phyloP scores from a whole-genome alignment of 1,140 invertebrate genomes.

The Ditylenchus dipsaci region DNA sequence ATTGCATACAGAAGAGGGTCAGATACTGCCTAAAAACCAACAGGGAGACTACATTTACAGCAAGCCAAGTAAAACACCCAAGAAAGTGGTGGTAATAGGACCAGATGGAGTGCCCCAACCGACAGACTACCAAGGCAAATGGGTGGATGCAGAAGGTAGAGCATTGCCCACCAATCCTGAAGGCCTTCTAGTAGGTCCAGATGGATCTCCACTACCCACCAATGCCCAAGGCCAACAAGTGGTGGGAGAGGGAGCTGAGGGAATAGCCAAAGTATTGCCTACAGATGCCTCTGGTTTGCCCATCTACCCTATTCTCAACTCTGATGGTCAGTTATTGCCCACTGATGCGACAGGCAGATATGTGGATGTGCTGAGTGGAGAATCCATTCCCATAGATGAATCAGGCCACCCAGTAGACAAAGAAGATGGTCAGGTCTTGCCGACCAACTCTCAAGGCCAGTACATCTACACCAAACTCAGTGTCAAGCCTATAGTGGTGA shows the following conservation, averaged over 20 bases:
- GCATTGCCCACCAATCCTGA: conserved; percentile 22
- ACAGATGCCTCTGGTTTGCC: conserved; percentile 45
- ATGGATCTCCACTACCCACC: conserved; percentile 34
- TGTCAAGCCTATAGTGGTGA: conserved; percentile 8
- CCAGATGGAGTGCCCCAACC: conserved; percentile 36
- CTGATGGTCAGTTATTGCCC: conserved; percentile 34
- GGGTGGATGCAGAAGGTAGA: conserved; percentile 20
- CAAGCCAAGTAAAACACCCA: neutral
- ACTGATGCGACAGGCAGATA: conserved; percentile 25
- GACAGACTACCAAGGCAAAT: conserved; percentile 28
- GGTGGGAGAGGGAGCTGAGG: conserved; percentile 10
- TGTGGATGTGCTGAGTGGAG: conserved; percentile 22
- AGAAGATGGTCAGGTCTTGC: conserved; percentile 17
- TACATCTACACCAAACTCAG: conserved; percentile 6
- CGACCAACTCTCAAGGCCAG: conserved; percentile 6
- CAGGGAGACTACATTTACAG: conserved; percentile 33
- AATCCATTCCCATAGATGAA: conserved; percentile 27
- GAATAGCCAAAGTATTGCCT: conserved; percentile 2
- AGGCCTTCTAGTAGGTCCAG: conserved; percentile 24
- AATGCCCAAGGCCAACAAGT: conserved; percentile 24
- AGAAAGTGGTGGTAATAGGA: conserved; percentile 22
- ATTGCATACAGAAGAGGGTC: conserved; percentile 19
- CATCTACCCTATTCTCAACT: conserved; percentile 42
- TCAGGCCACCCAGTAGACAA: conserved; percentile 31
- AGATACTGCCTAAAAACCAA: conserved; percentile 19